Evolutionary conservation across 2,888 invertebrate genomes (phyloP).

Genomic region (Nomada hirtipes): DNA sequence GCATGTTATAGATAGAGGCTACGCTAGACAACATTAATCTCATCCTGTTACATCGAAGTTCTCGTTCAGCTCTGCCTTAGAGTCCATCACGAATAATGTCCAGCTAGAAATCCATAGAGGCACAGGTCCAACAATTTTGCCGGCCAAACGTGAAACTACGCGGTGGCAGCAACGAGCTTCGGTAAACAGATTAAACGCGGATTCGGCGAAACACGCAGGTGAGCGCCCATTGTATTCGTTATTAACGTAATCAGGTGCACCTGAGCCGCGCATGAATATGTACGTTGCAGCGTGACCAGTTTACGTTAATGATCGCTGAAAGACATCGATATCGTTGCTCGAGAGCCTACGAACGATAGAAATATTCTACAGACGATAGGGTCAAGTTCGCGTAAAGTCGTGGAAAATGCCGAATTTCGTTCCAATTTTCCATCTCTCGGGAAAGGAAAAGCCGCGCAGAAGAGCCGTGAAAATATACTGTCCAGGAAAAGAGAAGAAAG

Average conservation of each 20-base stretch:
- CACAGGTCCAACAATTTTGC: slow-evolving; percentile 6
- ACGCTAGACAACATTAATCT: too few relatives aligned
- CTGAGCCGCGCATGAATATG: slow-evolving; percentile 59
- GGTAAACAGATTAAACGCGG: slow-evolving; percentile 66
- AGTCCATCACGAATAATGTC: neutral
- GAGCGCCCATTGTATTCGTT: slow-evolving; percentile 66
- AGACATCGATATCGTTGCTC: slow-evolving; percentile 21
- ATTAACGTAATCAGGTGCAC: slow-evolving; percentile 70
- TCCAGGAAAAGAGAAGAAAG: neutral
- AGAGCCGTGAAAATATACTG: neutral
- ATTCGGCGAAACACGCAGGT: slow-evolving; percentile 64
- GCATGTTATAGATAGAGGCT: too few relatives aligned
- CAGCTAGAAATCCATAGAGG: neutral
- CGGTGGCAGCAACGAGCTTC: slow-evolving; percentile 41
- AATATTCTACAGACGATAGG: slow-evolving; percentile 4
- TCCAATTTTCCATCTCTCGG: slow-evolving; percentile 12
- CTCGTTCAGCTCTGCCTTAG: neutral
- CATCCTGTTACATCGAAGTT: too few relatives aligned
- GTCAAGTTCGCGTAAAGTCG: neutral
- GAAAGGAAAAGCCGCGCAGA: neutral
- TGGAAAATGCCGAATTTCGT: slow-evolving; percentile 34
- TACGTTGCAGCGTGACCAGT: slow-evolving; percentile 50
- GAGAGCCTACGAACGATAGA: neutral
- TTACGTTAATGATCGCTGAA: slow-evolving; percentile 57
- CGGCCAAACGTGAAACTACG: slow-evolving; percentile 21